Conservation (phyloP, 2,888 invertebrate species). For the Urechis unicinctus region DNA sequence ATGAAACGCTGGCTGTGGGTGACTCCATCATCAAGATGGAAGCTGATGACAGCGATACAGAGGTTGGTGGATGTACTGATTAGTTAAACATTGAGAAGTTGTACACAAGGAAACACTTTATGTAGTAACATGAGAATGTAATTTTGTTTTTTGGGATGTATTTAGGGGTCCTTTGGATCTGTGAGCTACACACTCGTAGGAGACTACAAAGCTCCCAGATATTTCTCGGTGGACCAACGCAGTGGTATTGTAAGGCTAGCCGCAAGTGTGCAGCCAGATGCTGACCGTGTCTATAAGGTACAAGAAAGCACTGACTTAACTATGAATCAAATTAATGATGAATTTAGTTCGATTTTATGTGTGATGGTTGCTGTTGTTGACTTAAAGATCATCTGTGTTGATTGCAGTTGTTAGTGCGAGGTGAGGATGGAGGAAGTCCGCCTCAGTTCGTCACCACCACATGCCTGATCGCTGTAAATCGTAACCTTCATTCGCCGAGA, state of each 20-base stretch:
- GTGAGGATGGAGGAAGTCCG: conserved; percentile 30
- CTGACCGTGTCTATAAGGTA: no score
- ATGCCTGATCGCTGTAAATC: conserved; percentile 23
- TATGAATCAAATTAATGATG: background rate
- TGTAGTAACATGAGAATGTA: background rate
- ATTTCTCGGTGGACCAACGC: conserved; percentile 27
- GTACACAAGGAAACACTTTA: background rate
- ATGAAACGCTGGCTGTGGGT: conserved; percentile 2
- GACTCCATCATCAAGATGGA: conserved; percentile 2
- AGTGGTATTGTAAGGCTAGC: conserved; percentile 21
- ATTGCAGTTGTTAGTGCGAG: conserved; percentile 30
- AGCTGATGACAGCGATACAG: conserved; percentile 8
- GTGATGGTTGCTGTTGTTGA: background rate
- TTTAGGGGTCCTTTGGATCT: conserved; percentile 28
- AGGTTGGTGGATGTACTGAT: background rate
- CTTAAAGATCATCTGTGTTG: background rate
- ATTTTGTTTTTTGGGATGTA: background rate
- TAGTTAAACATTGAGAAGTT: background rate
- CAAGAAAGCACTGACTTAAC: conserved; percentile 4
- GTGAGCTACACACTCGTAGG: conserved; percentile 31
- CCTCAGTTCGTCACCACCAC: conserved; percentile 29
- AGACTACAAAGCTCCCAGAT: conserved; percentile 31
- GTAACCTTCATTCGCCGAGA: conserved; percentile 19
- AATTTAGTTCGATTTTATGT: conserved; percentile 1
- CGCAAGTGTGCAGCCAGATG: conserved; percentile 13